Percentiles rank a stretch among this genome's conserved stretches.
These are phyloP conservation scores for Drosophila pruinosa DNA, from an alignment of 1,140 invertebrate genomes.

Conservation along the genomic window DNA sequence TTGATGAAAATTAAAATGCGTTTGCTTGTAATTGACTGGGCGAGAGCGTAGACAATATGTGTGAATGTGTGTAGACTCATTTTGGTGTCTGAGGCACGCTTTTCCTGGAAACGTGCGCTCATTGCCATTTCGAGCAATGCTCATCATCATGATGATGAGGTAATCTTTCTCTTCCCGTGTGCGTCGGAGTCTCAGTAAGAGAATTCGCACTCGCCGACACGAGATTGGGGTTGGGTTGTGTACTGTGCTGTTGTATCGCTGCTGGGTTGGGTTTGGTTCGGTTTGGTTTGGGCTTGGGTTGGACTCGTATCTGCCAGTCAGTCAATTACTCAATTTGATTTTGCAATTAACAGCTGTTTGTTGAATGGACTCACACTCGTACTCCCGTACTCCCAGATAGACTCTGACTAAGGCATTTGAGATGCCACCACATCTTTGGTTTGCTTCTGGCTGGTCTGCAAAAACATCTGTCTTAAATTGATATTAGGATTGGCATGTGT, in stretches of 20 bases:
- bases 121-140: constrained; percentile 66
- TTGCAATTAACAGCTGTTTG: constrained; percentile 72
- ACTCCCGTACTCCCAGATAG: not conserved
- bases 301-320: constrained; percentile 35
- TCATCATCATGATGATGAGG: constrained; percentile 56
- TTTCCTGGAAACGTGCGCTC: constrained; percentile 71
- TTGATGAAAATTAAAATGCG: constrained; percentile 80
- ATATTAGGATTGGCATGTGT: constrained; percentile 44
- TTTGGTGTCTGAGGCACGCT: constrained; percentile 50
- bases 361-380: constrained; percentile 23
- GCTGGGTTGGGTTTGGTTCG: constrained; percentile 18
- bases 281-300: not conserved
- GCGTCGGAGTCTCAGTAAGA: constrained; percentile 25
- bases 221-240: not conserved
- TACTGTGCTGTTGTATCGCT: not conserved
- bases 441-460: constrained; percentile 15
- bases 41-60: constrained; percentile 13
- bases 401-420: constrained; percentile 43
- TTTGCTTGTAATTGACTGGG: constrained; percentile 69
- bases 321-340: constrained; percentile 69
- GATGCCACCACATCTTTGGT: constrained; percentile 1
- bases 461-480: constrained; percentile 44
- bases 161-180: constrained; percentile 48
- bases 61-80: too few relatives aligned
- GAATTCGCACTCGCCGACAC: constrained; percentile 24